Base-by-base conservation (phyloP, 1,140 invertebrate genomes). In the Drosophila lini region DNA sequence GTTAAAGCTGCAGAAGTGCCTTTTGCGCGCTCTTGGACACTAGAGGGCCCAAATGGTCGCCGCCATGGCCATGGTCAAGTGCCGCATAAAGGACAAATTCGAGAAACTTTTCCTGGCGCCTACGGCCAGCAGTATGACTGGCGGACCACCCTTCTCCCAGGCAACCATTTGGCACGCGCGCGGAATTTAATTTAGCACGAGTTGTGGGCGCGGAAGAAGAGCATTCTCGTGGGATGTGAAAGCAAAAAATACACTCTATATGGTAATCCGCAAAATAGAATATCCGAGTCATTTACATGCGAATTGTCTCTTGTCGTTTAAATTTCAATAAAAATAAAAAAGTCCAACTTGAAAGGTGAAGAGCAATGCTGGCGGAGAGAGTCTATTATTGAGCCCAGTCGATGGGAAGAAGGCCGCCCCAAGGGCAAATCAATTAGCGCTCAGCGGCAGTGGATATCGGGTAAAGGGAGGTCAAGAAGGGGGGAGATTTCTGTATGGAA, bases 381-480 rank as follows among this genome's bases (percentile, higher is more conserved):
- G 59, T 45, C 40, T 28, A 19, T 58, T 53, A 77, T 75, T 64
- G 57, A 68, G 34, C 34, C 19, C 32, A 3, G 34, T 13, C 50
- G 58, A 67, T 76, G 36, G 57, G 53, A 42, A 65, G 44, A 58
- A 60, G 48, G 61, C 59, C 31, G 38, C 36, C 59, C 71, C 81
- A 84, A 84, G 81, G 81, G 78, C 62, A 78, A 64, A 78, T 78
- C 74, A 84, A 84, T 84, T 74, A 85, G 44, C 53, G 36, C 8
- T 52, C 31, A 65, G 38, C 42, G 48, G 36, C 48, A 68, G 48
- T 58, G 28, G 58, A 45, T 32, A n/a, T 53, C 40, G 31, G 38
- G 28, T n/a, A 9, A 32, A 8, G 31, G 8, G 31, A 32, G 13
- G 13, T 15, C 2, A 13, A 5, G 13, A 13, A 4, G 25, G n/a